Base-by-base conservation (phyloP, 37 sponge, comb jelly and placozoan genomes). In the Crambe crambe region DNA sequence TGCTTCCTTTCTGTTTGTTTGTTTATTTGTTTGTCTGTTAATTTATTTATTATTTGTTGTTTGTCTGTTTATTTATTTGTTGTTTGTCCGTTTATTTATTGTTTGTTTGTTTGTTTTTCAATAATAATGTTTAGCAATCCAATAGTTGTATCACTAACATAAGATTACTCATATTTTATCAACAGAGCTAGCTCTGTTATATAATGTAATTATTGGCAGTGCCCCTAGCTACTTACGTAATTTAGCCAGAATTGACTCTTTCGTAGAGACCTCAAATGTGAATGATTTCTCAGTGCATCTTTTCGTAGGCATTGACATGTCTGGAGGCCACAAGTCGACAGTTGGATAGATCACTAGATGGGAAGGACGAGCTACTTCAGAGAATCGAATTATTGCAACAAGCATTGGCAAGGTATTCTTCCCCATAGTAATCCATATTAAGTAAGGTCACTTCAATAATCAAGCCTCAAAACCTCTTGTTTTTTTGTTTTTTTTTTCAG, bases 341-440 rank as follows among this genome's bases (percentile, higher is more conserved):
- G 3, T 40, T 76, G 37, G 68, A 75, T 56, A 56, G 42, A 37
- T 64, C 77, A 30, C 66, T 76, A n/a, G 54, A 27, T 17, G 57
- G 68, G 12, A 63, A 69, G 36, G 68, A 56, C 5, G 77, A 76
- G 21, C 47, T 83, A 32, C 57, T 65, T n/a, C 37, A 63, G 35
- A 65, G 30, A 32, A 29, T 73, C 4, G 36, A 34, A 32, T 9
- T 31, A 9, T 34, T 65, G 10, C 72, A 71, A 20, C 25, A 41
- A 44, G 72, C 42, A 40, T 2, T 71, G 1, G 47, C 47, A 35
- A 44, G 72, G 47, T 71, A 25, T 63, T 63, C 22, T 30, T 63
- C 15, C 65, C 5, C 22, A 25, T 10, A 31, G 15, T 30, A 8
- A 9, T 30, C 8, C 65, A 31, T 63, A 9, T 37, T 4, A 22